A percentile compares a stretch with the other conserved stretches of the same genome.
phyloP scores from a whole-genome alignment of 2,797 vertebrate species.

The Melanogrammus aeglefinus region DNA sequence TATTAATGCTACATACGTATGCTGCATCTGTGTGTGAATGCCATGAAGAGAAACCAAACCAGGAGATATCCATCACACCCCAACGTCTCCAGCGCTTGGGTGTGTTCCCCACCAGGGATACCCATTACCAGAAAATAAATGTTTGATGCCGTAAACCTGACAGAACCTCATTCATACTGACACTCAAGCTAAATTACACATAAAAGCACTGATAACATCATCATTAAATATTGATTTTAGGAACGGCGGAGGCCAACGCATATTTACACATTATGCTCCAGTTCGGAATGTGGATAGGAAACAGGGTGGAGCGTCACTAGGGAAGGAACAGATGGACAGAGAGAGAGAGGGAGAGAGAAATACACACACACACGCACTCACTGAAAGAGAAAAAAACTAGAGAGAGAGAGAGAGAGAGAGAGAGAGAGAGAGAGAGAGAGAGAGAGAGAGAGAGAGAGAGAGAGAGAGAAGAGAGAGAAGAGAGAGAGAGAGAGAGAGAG shows the following conservation, averaged over 20 bases:
- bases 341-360: slow-evolving; percentile 30
- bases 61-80: slow-evolving; percentile 63
- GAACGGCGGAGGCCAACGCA: slow-evolving; percentile 47
- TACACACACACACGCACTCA: not conserved
- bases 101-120: slow-evolving; percentile 60
- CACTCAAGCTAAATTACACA: slow-evolving; percentile 70
- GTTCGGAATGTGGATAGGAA: slow-evolving; percentile 28
- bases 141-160: slow-evolving; percentile 66
- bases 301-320: not conserved
- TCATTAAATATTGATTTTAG: slow-evolving; percentile 77
- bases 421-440: too few relatives aligned
- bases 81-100: slow-evolving; percentile 54
- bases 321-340: slow-evolving; percentile 13
- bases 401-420: too few relatives aligned
- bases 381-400: too few relatives aligned
- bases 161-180: slow-evolving; percentile 74
- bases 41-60: slow-evolving; percentile 48
- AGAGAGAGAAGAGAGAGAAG: too few relatives aligned
- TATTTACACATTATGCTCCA: slow-evolving; percentile 36
- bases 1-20: not conserved
- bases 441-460: too few relatives aligned
- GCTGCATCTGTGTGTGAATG: slow-evolving; percentile 41
- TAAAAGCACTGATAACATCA: slow-evolving; percentile 75
- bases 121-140: slow-evolving; percentile 71
- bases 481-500: too few relatives aligned